Conservation (phyloP, 2,888 invertebrate genomes). For the Cephus pulcher region DNA sequence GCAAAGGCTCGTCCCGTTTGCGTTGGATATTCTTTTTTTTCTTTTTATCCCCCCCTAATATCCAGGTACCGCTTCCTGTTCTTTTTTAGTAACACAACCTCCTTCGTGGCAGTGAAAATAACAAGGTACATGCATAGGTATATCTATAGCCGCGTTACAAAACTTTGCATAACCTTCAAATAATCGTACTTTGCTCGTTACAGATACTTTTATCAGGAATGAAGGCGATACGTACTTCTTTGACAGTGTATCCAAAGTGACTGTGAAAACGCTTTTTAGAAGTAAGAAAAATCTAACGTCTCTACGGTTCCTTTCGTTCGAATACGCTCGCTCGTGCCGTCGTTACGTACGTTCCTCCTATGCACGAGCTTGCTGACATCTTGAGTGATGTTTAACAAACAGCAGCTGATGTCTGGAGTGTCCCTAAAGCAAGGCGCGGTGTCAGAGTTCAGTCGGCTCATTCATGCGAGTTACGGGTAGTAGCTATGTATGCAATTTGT, state of each 20-base stretch:
- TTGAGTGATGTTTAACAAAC: conserved; percentile 59
- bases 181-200: background rate
- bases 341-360: background rate
- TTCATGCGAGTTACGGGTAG: background rate
- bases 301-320: background rate
- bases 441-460: conserved; percentile 39
- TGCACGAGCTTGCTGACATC: conserved; percentile 37
- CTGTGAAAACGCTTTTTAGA: background rate
- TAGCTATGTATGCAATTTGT: background rate
- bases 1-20: background rate
- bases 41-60: background rate
- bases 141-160: background rate
- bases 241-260: background rate
- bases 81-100: background rate
- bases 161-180: background rate
- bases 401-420: conserved; percentile 45
- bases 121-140: background rate
- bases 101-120: background rate
- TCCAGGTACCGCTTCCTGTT: background rate
- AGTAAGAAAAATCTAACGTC: background rate
- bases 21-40: background rate
- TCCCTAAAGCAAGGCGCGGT: conserved; percentile 40
- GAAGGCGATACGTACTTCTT: background rate
- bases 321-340: background rate
- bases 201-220: background rate